Base-by-base conservation (phyloP, 2,797 vertebrate species). In the Catharus ustulatus region DNA sequence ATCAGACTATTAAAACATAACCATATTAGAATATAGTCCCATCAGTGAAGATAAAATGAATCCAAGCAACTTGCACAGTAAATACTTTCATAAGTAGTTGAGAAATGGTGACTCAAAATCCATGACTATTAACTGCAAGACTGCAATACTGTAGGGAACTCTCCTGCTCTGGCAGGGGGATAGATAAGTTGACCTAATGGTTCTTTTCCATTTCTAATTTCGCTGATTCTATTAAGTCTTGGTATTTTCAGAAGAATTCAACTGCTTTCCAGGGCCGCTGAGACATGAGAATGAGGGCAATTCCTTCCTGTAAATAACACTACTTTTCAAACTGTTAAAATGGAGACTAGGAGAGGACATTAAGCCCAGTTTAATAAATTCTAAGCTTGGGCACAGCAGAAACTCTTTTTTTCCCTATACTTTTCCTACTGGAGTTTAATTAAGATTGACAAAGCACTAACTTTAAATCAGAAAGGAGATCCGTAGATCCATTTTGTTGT, bases 401-500 rank as follows among this genome's bases (percentile, higher is more conserved):
- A 96, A 96, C 87, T 85, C 77, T 71, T 62, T 42, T 13, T 24
- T 30, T 1, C 5, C 63, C 30, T 51, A 51, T 26, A 84, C 76
- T 95, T 97, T 96, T 92, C 84, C 71, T 84, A 75, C 78, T 75
- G 46, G 81, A 89, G 94, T 96, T 96, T 97, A 97, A 97, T 97
- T 95, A 97, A 97, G 97, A 97, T 79, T 89, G 97, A 97, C 88
- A 96, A 96, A 96, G 89, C 59, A 77, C 92, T 96, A 97, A 97
- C 92, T 97, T 93, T 93, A 92, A 96, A 90, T 91, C 94, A 96
- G 91, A 86, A 82, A 97, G 96, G 91, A 95, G 95, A 97, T 97
- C 84, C 94, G 97, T 89, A 95, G 94, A 97, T 97, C 96, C 93
- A 97, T 98, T 97, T 97, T 97, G 96, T 97, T 97, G 97, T 98